phyloP scores from a whole-genome alignment of 64 coral and sea anemone genomes.

The Montipora sp. region DNA sequence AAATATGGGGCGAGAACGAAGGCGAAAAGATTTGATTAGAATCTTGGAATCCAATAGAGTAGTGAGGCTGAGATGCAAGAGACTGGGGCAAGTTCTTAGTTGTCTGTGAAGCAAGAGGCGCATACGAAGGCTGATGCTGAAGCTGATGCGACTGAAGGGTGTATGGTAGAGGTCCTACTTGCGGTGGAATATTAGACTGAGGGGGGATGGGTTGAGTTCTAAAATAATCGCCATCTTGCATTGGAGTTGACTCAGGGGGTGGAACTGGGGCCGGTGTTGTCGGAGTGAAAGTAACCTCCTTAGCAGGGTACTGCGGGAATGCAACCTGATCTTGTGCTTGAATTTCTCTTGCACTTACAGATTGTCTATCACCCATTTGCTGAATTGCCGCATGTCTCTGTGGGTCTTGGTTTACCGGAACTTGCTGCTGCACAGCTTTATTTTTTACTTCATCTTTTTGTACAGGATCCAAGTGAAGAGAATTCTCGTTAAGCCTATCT shows the following conservation, averaged over 20 bases:
- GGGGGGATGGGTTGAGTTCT: conserved; percentile 5
- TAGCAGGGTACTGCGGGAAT: background rate
- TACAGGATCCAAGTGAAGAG: background rate
- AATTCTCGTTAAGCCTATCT: background rate
- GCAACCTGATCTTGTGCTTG: background rate
- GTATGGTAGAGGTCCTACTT: background rate
- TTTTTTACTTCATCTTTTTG: background rate
- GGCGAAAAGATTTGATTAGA: background rate
- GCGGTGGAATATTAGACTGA: conserved; percentile 4
- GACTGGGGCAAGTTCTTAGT: conserved; percentile 6
- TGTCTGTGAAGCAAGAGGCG: background rate
- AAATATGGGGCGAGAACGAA: conserved; percentile 2
- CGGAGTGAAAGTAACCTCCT: background rate
- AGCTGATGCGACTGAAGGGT: conserved; percentile 11
- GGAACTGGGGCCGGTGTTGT: conserved; percentile 3
- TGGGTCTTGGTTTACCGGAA: conserved; percentile 17
- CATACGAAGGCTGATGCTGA: conserved; percentile 1
- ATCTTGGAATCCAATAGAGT: conserved; percentile 40
- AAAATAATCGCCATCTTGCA: background rate
- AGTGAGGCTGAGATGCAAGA: conserved; percentile 15
- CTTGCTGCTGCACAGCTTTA: background rate
- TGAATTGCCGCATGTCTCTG: background rate
- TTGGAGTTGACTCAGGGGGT: background rate
- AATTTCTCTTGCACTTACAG: background rate
- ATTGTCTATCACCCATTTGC: background rate